Evolutionary conservation across 2,888 invertebrate genomes (phyloP).

Genomic region (Lasioglossum villosulum): DNA sequence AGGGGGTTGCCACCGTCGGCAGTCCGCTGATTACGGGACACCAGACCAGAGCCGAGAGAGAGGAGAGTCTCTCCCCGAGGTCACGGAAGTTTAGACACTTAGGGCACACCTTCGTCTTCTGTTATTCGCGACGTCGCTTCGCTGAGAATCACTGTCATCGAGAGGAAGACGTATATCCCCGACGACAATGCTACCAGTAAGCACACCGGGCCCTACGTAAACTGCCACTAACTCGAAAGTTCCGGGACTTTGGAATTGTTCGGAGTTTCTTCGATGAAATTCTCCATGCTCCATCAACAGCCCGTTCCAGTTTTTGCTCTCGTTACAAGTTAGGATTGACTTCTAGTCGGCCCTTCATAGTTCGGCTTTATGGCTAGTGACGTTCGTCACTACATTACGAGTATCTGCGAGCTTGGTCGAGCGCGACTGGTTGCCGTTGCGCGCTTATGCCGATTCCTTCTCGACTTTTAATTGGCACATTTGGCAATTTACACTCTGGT

Average conservation of each 20-base stretch:
- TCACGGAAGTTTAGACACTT: conserved; percentile 46
- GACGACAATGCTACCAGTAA: conserved; percentile 3
- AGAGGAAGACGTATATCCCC: background rate
- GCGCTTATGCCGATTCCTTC: background rate
- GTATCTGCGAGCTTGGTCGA: background rate
- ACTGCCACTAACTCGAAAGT: background rate
- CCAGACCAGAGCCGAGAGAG: conserved; percentile 22
- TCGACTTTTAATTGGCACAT: background rate
- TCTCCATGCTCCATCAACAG: background rate
- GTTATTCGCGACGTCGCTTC: background rate
- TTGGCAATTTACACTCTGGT: background rate
- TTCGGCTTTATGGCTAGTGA: background rate
- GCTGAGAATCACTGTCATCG: conserved; percentile 2
- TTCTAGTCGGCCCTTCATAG: background rate
- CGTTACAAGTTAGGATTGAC: background rate
- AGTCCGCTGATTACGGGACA: conserved; percentile 62
- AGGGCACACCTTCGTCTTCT: background rate
- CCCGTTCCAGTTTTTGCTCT: background rate
- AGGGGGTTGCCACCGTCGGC: conserved; percentile 48
- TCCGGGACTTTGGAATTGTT: background rate
- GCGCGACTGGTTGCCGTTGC: background rate
- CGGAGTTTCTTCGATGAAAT: background rate
- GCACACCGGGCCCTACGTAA: background rate
- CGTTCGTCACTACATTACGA: background rate
- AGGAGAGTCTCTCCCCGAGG: conserved; percentile 6